Conservation (phyloP, 2,113 vertebrate species). For the Sigmodon hispidus region DNA sequence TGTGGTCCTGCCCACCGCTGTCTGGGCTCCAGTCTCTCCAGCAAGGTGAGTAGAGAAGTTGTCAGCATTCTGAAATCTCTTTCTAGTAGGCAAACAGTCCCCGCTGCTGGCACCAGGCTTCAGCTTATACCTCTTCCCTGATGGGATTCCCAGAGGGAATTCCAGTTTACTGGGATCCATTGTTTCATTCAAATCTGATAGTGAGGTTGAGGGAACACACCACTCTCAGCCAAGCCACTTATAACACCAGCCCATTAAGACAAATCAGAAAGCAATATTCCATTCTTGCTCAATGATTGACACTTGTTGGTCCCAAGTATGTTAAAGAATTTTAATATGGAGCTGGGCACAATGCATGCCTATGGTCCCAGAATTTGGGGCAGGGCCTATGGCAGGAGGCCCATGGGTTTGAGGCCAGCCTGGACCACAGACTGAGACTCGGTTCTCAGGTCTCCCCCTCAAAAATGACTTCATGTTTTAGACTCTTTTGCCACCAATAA, state of each 20-base stretch:
- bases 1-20: neutral
- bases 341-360: neutral
- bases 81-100: neutral
- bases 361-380: neutral
- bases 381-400: neutral
- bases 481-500: neutral
- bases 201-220: neutral
- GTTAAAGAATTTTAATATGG: neutral
- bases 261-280: neutral
- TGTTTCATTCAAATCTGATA: neutral
- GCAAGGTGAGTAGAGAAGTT: neutral
- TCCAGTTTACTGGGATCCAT: neutral
- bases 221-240: neutral
- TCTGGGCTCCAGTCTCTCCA: neutral
- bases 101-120: neutral
- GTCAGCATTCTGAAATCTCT: neutral
- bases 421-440: neutral
- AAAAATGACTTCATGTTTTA: neutral
- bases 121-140: neutral
- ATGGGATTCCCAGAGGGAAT: neutral
- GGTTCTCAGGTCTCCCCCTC: neutral
- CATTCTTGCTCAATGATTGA: neutral
- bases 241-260: neutral
- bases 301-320: no score
- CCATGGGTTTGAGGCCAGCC: neutral